phyloP scores from a whole-genome alignment of 1,140 invertebrate species.

The Cotesia typhae region DNA sequence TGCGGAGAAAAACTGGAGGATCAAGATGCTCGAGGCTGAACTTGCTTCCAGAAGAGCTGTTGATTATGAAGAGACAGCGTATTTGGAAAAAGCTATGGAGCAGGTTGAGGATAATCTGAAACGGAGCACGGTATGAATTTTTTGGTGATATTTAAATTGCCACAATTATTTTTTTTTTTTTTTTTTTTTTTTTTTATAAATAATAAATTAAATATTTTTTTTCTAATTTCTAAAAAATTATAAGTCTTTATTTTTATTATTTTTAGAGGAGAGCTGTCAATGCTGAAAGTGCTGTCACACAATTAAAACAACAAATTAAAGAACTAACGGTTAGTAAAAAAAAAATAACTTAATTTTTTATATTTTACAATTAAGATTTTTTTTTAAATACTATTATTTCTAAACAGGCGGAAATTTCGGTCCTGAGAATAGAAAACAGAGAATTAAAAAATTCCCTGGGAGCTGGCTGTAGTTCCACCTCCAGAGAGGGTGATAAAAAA shows the following conservation, averaged over 20 bases:
- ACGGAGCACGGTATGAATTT: slow-evolving; percentile 65
- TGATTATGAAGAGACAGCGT: slow-evolving; percentile 66
- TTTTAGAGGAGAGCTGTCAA: slow-evolving; percentile 67
- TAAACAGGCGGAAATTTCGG: slow-evolving; percentile 62
- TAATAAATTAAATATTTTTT: too few relatives aligned
- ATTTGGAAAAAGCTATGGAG: slow-evolving; percentile 68
- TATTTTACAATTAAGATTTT: slow-evolving; percentile 3
- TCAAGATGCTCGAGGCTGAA: slow-evolving; percentile 67
- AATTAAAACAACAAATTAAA: slow-evolving; percentile 70
- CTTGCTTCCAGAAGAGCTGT: slow-evolving; percentile 62
- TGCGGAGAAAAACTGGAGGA: slow-evolving; percentile 62
- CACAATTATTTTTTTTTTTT: slow-evolving; percentile 10
- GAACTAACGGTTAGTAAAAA: slow-evolving; percentile 66
- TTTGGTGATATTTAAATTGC: too few relatives aligned
- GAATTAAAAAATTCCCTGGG: slow-evolving; percentile 54
- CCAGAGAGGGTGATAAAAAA: slow-evolving; percentile 51
- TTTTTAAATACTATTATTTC: slow-evolving; percentile 32
- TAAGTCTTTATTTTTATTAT: slow-evolving; percentile 30
- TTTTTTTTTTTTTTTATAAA: not conserved
- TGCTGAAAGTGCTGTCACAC: slow-evolving; percentile 67
- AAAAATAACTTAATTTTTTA: not conserved
- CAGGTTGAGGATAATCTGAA: slow-evolving; percentile 70
- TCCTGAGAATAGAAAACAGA: slow-evolving; percentile 61
- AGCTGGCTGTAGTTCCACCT: slow-evolving; percentile 48
- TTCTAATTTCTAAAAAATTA: slow-evolving; percentile 8